Evolutionary conservation across 2,797 vertebrate species (phyloP).

Genomic region (Dromococcyx pavoninus): DNA sequence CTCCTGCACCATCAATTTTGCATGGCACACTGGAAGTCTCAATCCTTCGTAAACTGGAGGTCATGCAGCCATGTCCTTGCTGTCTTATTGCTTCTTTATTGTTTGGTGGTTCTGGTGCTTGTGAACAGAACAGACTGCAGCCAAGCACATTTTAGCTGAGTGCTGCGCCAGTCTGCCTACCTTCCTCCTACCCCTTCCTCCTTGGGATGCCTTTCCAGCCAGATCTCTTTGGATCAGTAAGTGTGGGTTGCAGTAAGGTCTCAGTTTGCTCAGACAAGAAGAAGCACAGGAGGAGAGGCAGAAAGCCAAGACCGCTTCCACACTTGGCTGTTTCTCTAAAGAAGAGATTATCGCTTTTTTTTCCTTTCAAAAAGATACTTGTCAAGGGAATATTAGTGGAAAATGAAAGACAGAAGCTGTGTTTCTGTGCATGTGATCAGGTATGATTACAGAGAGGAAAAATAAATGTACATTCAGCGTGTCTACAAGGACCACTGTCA

Average conservation of each 20-base stretch:
- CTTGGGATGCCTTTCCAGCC: neutral
- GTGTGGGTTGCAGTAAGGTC: neutral
- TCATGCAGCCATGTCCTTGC: neutral
- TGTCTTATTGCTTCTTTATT: neutral
- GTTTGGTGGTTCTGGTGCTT: neutral
- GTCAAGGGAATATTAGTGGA: constrained; percentile 33
- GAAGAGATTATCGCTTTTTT: constrained; percentile 1
- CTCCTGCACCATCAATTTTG: neutral
- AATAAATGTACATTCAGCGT: neutral
- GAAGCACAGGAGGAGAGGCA: neutral
- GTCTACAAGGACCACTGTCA: constrained; percentile 13
- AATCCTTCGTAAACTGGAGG: rapidly evolving
- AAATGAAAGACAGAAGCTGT: constrained; percentile 32
- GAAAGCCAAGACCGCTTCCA: neutral
- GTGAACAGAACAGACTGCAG: neutral
- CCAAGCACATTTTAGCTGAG: neutral
- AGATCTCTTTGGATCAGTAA: neutral
- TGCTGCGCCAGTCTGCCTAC: neutral
- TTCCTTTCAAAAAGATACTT: constrained; percentile 3
- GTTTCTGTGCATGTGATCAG: constrained; percentile 21
- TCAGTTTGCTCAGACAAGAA: neutral
- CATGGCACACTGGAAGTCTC: neutral
- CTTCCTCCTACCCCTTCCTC: neutral
- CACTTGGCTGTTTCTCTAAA: constrained; percentile 22
- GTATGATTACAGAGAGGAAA: constrained; percentile 41